Evolutionary conservation across 2,888 invertebrate species (phyloP), one percentile per base, ranked within the genome.

Genomic region (Watsonalla cultraria): DNA sequence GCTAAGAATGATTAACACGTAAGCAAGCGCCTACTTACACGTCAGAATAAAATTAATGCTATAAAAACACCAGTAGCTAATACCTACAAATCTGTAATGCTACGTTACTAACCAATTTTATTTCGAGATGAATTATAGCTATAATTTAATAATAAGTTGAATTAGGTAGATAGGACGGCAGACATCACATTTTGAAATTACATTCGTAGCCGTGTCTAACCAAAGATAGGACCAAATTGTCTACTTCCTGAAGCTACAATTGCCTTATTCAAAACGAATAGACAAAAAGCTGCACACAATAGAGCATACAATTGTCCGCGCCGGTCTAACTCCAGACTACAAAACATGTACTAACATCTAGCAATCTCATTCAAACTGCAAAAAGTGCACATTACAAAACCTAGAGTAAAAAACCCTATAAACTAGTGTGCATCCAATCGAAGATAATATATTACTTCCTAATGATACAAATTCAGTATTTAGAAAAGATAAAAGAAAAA

Each of bases 211-310:
- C 42, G 37, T 37, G 37, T 14, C 39, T 39, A 14, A 60, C 56
- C 53, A 61, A 58, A 65, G 68, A 74, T 68, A 59, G 61, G 59
- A 60, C 51, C 60, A 81, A 84, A 89, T 88, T 85, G 82, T 64
- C 69, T 61, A 76, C 79, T 83, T 88, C 89, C 89, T 82, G 65
- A 58, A 72, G 62, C 65, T 61, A 78, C 84, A 86, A 86, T 84
- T 82, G 85, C 72, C 64, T 70, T 74, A 82, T 84, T 81, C 76
- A 82, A 74, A 67, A 64, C 65, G 74, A 82, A 84, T 82, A 84
- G 82, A 84, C 78, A 81, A 81, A 86, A 84, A 83, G 69, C 64
- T 65, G 61, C 55, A 62, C 72, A 85, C 84, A 87, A 85, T 80
- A 70, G 79, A 71, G 56, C 67, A 60, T 64, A 73, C 80, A 82